Base-by-base conservation (phyloP, 1,140 invertebrate species). In the Homarus americanus region DNA sequence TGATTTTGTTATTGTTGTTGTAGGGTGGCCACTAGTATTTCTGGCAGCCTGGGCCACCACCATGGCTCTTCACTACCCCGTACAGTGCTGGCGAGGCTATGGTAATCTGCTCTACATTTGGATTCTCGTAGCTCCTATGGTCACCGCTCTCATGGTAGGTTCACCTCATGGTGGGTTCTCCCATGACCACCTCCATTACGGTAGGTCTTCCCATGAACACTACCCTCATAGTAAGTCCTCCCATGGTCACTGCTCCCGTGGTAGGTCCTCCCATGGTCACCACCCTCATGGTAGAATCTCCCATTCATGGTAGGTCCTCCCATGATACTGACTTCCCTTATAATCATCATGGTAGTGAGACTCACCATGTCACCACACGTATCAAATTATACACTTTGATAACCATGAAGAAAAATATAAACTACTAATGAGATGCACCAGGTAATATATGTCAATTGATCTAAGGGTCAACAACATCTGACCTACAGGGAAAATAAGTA, bases 61-160 rank as follows among this genome's bases (percentile, higher is more conserved):
- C 44, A 88, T 88, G 86, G 36, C 76, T 32, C 40, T 88, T 1
- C 38, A 88, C 28, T 49, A 88, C 40, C 86, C 86, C 36, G 86
- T 80, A 24, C 78, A 88, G 38, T 88, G 86, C 63, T 88, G 86
- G 86, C 79, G 24, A 15, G 40, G 58, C 44, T 88, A 88, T 34
- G 86, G 53, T 36, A 34, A 17, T 12, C 86, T 88, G 3, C 75
- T 58, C 58, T 88, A 80, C 41, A 40, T 88, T 12, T 88, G 86
- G 86, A 88, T 88, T 17, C 86, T 88, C 10, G 86, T 88, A 32
- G 86, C 86, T 28, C 86, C 86, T 58, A 88, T 88, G 86, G 86
- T 88, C 32, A 88, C 78, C 7, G 86, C 86, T 4, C 86, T 88
- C 24, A 66, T 88, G 86, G 86, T 88, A 41, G 0, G 86, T 63